Base-by-base conservation (phyloP, 2,113 vertebrate genomes). In the Himantopus leucocephalus region DNA sequence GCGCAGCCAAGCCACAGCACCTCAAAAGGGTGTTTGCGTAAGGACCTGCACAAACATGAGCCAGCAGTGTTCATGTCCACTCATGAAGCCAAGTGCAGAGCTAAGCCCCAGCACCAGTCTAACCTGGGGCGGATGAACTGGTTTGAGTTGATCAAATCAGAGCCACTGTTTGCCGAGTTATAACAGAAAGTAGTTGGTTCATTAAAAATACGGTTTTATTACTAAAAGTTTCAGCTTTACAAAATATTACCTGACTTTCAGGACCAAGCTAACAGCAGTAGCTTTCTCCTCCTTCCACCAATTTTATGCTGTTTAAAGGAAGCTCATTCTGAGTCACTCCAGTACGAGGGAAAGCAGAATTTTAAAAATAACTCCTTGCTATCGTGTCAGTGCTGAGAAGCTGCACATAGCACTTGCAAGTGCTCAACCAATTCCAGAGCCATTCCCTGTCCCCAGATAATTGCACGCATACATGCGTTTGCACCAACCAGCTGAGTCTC, bases 401-500 rank as follows among this genome's bases (percentile, higher is more conserved):
- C 80, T 13, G 45, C 59, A 8, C 35, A 1, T 5, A 43, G 66
- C 71, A 9, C 41, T 62, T 87, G 75, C 64, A 12, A 81, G 77
- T 2, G 55, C 64, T 41, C 3, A 5, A 7, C 48, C 75, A 21
- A 0, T 48, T 35, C 74, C 55, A 4, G 48, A 30, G 20, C 66
- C 2, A 0, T 10, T 80, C 70, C 70, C 47, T 12, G 17, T 56
- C 41, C 66, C 48, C 39, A 14, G 48, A 32, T 13, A 7, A 58
- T 17, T 75, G 5, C 66, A 79, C 9, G 1, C 30, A 24, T 14
- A 6, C 34, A 3, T 1, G 1, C 0, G 0, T n/a, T 20, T 24
- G 20, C 60, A 43, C n/a, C 64, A 4, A 2, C 39, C 87, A 56
- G 72, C 13, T 2, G 26, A 29, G 35, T 12, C 62, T 35, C 12